phyloP scores from a whole-genome alignment of 2,888 invertebrate genomes.

The Synanthedon andrenaeformis region DNA sequence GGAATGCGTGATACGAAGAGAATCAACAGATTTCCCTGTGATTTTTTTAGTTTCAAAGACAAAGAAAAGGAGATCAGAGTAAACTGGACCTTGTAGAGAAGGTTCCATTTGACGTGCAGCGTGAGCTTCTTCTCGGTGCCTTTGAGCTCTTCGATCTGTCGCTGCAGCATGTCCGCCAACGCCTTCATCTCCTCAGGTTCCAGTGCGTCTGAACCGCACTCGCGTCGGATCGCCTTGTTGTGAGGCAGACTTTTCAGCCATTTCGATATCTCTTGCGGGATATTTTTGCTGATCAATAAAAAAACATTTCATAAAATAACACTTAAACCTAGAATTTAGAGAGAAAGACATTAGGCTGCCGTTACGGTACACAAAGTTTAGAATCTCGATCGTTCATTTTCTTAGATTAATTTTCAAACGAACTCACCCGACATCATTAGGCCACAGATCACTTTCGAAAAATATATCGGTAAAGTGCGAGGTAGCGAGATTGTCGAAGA shows the following conservation, averaged over 20 bases:
- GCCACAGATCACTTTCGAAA: conserved; percentile 77
- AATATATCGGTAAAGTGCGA: conserved; percentile 62
- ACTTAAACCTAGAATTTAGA: no score
- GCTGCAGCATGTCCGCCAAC: conserved; percentile 37
- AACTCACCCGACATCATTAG: conserved; percentile 60
- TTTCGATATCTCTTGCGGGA: conserved; percentile 60
- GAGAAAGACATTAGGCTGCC: no score
- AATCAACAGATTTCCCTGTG: no score
- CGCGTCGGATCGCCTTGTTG: conserved; percentile 68
- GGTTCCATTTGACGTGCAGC: conserved; percentile 83
- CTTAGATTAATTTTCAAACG: no score
- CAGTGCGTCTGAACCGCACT: conserved; percentile 78
- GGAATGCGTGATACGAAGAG: no score
- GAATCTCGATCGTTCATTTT: no score
- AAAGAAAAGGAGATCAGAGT: no score
- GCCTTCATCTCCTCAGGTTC: conserved; percentile 73
- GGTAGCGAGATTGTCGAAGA: conserved; percentile 73
- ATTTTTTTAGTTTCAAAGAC: no score
- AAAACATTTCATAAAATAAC: background rate
- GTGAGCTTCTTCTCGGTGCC: conserved; percentile 62
- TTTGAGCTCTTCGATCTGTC: conserved; percentile 32
- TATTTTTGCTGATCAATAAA: conserved; percentile 28
- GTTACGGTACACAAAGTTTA: no score
- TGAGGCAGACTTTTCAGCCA: conserved; percentile 84
- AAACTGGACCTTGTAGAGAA: conserved; percentile 70